Conservation (phyloP, 2,113 vertebrate species). For the Melanocharis versteri region DNA sequence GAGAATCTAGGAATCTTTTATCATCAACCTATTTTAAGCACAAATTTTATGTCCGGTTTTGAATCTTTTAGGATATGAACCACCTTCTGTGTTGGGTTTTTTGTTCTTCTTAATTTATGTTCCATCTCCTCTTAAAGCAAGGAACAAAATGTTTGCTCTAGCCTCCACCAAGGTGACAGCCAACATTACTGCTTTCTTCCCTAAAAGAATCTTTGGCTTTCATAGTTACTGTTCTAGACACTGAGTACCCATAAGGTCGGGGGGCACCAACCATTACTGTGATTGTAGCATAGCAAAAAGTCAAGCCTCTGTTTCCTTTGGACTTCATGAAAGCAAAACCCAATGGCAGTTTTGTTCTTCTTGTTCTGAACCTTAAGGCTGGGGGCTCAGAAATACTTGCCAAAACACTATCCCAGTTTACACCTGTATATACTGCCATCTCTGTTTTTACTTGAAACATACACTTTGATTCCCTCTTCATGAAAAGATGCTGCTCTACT, state of each 20-base stretch:
- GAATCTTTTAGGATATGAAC: neutral
- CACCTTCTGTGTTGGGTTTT: neutral
- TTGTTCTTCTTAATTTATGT: neutral
- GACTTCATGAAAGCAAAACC: neutral
- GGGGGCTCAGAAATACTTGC: neutral
- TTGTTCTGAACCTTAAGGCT: neutral
- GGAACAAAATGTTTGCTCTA: neutral
- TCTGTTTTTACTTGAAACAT: neutral
- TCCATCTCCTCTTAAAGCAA: neutral
- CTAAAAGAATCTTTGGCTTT: neutral
- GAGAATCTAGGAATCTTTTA: neutral
- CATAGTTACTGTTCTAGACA: neutral
- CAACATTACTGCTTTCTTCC: neutral
- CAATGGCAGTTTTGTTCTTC: neutral
- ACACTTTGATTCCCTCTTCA: neutral
- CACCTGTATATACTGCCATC: neutral
- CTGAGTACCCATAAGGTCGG: neutral
- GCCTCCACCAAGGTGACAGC: neutral
- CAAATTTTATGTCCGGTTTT: neutral
- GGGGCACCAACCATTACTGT: neutral
- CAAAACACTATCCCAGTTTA: neutral
- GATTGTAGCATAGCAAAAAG: neutral
- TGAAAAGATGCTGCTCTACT: neutral
- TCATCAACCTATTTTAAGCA: neutral
- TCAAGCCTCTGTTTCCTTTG: neutral